These are phyloP conservation scores for Arvicanthis niloticus DNA, from an alignment of 2,113 vertebrate genomes.

Conservation along the genomic window DNA sequence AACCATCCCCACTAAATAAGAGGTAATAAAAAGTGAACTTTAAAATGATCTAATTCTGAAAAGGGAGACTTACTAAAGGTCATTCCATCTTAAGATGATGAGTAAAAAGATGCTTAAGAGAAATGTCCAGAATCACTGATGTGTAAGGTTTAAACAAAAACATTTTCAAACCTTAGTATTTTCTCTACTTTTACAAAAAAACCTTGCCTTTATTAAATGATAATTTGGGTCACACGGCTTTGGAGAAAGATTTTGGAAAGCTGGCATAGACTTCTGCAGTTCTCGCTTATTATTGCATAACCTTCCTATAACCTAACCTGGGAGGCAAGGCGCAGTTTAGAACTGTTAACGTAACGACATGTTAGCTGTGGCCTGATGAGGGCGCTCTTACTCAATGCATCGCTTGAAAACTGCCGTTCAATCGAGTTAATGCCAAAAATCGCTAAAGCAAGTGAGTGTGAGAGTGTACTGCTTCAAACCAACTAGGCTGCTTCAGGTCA, in stretches of 20 bases:
- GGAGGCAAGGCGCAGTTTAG: not conserved
- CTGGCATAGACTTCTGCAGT: not conserved
- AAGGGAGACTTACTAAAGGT: not conserved
- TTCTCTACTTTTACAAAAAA: not conserved
- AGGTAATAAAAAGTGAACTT: not conserved
- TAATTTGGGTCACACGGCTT: conserved; percentile 38
- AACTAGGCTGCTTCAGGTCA: conserved; percentile 33
- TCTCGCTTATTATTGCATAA: not conserved
- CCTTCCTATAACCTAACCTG: not conserved
- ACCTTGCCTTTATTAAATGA: conserved; percentile 53
- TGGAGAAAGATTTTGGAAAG: conserved; percentile 8
- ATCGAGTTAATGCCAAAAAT: not conserved
- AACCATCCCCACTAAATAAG: not conserved
- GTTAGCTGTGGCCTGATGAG: conserved; percentile 58
- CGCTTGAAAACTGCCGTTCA: not conserved
- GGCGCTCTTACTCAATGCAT: conserved; percentile 60
- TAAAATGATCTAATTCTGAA: not conserved
- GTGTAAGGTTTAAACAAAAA: conserved; percentile 39
- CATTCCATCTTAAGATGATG: not conserved
- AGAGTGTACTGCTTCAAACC: not conserved
- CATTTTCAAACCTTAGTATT: conserved; percentile 6
- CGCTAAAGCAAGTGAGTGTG: not conserved
- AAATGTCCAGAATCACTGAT: not conserved
- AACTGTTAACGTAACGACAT: not conserved
- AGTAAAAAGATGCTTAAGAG: not conserved